Base-by-base conservation (phyloP, 92 coral and sea anemone genomes). In the Diadumene lineata region DNA sequence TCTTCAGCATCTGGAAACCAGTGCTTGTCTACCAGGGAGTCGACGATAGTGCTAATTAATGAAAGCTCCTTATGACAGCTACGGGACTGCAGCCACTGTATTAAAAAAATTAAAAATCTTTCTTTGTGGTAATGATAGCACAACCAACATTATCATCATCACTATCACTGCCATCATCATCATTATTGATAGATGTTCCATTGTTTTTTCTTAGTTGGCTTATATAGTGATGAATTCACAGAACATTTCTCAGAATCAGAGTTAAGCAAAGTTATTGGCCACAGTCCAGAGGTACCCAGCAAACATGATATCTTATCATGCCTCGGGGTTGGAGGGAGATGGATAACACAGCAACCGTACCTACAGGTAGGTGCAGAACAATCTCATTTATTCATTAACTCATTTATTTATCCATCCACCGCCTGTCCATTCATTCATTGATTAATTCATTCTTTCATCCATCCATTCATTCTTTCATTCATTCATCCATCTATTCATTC, bases 271-370 rank as follows among this genome's bases (percentile, higher is more conserved):
- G 76, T 44, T 1, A 48, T 70, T 24, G 81, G 81, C 28, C 57
- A 76, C 24, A 23, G 11, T 32, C 60, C 46, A 0, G 60, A 69
- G 0, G 22, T 82, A 32, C 99, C 99, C 27, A 67, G 87, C 38
- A 96, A 92, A 29, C 97, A 92, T 62, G 99, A 96, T 31, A 77
- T 96, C 1, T 84, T 96, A 30, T 73, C 81, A 8, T 89, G 97
- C 55, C 90, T 96, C 27, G 97, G 91, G 13, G 96, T 96, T 25
- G 97, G 96, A 19, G 99, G 99, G 66, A 81, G 97, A 38, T 96
- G 99, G 99, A 79, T 96, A 28, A 96, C 97, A 26, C 79, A 87
- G 31, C 96, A 83, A 70, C 70, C 73, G 56, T 88, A 92, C 74
- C 71, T 96, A 34, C 99, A 96, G 85, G 99, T 96, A 33, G 78